Evolutionary conservation across 2,113 vertebrate species (phyloP).

Genomic region (Regulus satrapa): DNA sequence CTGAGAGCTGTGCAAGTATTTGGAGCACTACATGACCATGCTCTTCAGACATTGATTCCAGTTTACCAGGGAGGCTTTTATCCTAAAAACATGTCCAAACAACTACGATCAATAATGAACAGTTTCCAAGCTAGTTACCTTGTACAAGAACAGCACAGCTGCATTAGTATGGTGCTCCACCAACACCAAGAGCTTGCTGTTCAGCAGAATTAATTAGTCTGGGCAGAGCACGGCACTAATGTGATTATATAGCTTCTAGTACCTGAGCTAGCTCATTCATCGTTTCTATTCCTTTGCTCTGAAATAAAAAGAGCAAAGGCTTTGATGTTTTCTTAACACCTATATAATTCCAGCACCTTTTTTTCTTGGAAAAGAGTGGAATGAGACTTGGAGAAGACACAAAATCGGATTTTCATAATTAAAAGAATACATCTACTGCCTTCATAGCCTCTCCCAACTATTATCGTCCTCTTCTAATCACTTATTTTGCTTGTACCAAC

Average conservation of each 20-base stretch:
- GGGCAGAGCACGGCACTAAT: neutral
- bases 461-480: neutral
- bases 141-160: neutral
- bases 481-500: neutral
- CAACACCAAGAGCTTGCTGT: neutral
- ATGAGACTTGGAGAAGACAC: neutral
- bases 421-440: neutral
- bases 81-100: neutral
- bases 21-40: neutral
- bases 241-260: constrained; percentile 28
- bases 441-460: neutral
- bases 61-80: neutral
- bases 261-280: constrained; percentile 10
- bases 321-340: neutral
- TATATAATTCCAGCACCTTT: neutral
- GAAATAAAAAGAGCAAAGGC: neutral
- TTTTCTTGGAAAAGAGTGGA: neutral
- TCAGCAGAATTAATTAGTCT: constrained; percentile 46
- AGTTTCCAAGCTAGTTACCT: neutral
- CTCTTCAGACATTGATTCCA: neutral
- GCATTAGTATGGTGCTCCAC: constrained; percentile 27
- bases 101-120: neutral
- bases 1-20: neutral
- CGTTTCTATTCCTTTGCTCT: neutral
- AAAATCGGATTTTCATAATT: neutral